Base-by-base conservation (phyloP, 2,113 vertebrate genomes). In the Entosphenus tridentatus region DNA sequence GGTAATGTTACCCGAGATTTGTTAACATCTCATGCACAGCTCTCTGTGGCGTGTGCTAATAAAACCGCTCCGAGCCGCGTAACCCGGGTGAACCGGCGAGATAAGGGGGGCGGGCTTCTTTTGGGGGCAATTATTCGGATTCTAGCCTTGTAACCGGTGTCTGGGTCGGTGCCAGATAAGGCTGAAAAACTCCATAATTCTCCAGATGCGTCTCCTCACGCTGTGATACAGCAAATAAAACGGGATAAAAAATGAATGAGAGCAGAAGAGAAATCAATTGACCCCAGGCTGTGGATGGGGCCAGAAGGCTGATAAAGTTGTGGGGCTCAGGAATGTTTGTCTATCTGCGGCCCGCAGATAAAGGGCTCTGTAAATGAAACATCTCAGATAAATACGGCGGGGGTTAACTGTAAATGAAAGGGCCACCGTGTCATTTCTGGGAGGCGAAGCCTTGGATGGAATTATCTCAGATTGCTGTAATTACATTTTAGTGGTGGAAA, bases 301-400 rank as follows among this genome's bases (percentile, higher is more conserved):
- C 88, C 86, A 83, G 69, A 79, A 84, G 87, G 79, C 87, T 87
- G 93, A 96, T 98, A 96, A 96, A 92, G 86, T 89, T 89, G 89
- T 92, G 88, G 88, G 90, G 89, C 90, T 87, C 87, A 86, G 92
- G 93, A 95, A 95, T 90, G 90, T 95, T 83, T 85, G 89, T 84
- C 88, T 83, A 91, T 85, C 93, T 98, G 93, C 88, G 83, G 85
- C 85, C 86, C 83, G 86, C 88, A 91, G 93, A 98, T 96, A 98
- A 88, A 92, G 90, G 87, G 91, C 87, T 90, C 88, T 89, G 89
- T 89, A 96, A 96, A 96, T 93, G 89, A 95, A 95, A 87, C 85
- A 80, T 88, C 90, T 95, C 89, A 95, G 93, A 98, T 98, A 96
- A 96, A 96, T 93, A 98, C 89, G 96, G 95, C 93, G 96, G 95